Conservation (phyloP, 2,888 invertebrate genomes). For the Noctua janthe region DNA sequence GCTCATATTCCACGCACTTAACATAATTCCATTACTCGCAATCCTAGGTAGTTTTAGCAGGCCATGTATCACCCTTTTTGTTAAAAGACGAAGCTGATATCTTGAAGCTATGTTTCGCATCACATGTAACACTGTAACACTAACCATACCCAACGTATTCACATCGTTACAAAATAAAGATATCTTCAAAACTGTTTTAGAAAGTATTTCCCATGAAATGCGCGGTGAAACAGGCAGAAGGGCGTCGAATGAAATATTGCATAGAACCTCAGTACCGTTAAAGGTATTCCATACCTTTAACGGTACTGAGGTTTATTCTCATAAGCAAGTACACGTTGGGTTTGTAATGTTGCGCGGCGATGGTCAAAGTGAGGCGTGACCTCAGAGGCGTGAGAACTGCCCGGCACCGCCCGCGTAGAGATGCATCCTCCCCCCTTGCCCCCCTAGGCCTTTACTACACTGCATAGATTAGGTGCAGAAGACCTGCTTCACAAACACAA, state of each 20-base stretch:
- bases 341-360: slow-evolving; percentile 79
- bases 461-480: slow-evolving; percentile 38
- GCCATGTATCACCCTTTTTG: neutral
- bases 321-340: slow-evolving; percentile 62
- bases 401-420: slow-evolving; percentile 77
- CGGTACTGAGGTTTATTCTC: no score
- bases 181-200: slow-evolving; percentile 59
- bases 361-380: slow-evolving; percentile 89
- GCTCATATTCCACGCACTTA: neutral
- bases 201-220: slow-evolving; percentile 67
- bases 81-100: neutral
- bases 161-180: slow-evolving; percentile 32
- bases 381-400: slow-evolving; percentile 88
- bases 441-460: slow-evolving; percentile 45
- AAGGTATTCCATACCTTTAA: slow-evolving; percentile 79
- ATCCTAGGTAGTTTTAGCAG: neutral
- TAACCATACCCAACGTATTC: slow-evolving; percentile 17
- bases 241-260: slow-evolving; percentile 74
- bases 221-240: slow-evolving; percentile 52
- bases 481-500: neutral
- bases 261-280: slow-evolving; percentile 81
- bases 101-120: neutral
- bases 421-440: slow-evolving; percentile 68
- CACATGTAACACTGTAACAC: neutral
- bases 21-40: neutral